Evolutionary conservation across 2,888 invertebrate genomes (phyloP).

Genomic region (Phyllotreta striolata): DNA sequence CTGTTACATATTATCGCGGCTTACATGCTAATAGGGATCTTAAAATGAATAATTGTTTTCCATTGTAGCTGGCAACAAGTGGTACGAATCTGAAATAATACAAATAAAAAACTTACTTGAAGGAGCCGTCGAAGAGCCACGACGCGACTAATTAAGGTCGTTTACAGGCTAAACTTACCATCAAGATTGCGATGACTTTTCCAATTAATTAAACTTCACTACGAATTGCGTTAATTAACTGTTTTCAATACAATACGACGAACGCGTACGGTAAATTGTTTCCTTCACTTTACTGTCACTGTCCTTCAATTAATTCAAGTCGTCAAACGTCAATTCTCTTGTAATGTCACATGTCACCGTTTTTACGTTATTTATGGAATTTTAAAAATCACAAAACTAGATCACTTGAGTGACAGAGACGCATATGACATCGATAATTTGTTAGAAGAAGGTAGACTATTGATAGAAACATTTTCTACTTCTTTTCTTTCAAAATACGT

Average conservation of each 20-base stretch:
- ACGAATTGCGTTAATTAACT: constrained; percentile 33
- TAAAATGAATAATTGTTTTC: constrained; percentile 16
- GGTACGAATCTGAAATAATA: constrained; percentile 43
- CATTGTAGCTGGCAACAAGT: constrained; percentile 44
- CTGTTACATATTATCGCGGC: constrained; percentile 20
- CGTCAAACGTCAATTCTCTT: too few relatives aligned
- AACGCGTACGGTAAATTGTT: constrained; percentile 15
- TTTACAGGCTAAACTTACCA: constrained; percentile 36
- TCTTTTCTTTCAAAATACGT: too few relatives aligned
- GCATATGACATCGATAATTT: too few relatives aligned
- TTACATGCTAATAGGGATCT: constrained; percentile 26
- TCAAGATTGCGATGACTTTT: constrained; percentile 25
- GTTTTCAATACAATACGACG: constrained; percentile 20
- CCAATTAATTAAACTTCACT: constrained; percentile 34
- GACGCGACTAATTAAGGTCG: constrained; percentile 35
- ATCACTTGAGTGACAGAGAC: too few relatives aligned
- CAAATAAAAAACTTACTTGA: constrained; percentile 37
- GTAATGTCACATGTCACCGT: too few relatives aligned
- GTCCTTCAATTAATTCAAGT: too few relatives aligned
- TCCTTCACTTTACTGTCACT: background rate
- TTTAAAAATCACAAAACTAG: too few relatives aligned
- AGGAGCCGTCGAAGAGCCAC: constrained; percentile 20
- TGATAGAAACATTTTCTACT: too few relatives aligned
- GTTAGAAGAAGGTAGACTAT: too few relatives aligned
- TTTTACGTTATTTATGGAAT: too few relatives aligned